phyloP scores from a whole-genome alignment of 2,888 invertebrate genomes.

The Amiota mariae region DNA sequence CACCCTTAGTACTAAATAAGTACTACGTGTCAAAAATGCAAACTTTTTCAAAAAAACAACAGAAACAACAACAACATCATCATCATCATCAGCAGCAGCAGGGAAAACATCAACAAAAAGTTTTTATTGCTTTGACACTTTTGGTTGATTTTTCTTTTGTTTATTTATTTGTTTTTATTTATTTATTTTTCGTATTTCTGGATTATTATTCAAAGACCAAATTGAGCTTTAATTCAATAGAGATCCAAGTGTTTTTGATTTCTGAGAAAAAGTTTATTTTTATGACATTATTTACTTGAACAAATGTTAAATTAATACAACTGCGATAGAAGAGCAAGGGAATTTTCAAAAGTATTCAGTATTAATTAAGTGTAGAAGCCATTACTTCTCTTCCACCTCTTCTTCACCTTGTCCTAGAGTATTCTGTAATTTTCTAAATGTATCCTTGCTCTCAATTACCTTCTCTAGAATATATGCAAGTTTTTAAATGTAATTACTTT shows the following conservation, averaged over 20 bases:
- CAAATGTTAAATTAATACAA: too few relatives aligned
- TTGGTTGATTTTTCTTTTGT: constrained; percentile 39
- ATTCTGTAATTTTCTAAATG: too few relatives aligned
- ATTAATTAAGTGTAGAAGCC: too few relatives aligned
- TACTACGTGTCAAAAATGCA: constrained; percentile 53
- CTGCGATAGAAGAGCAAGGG: too few relatives aligned
- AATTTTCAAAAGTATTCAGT: too few relatives aligned
- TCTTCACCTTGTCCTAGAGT: too few relatives aligned
- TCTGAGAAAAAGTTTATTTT: neutral
- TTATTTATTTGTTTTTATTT: constrained; percentile 7
- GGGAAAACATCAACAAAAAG: constrained; percentile 40
- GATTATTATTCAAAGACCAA: neutral
- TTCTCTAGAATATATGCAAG: too few relatives aligned
- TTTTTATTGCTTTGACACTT: constrained; percentile 66
- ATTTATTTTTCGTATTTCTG: neutral
- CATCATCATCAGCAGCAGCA: neutral
- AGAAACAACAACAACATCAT: neutral
- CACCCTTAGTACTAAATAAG: neutral
- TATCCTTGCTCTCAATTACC: too few relatives aligned
- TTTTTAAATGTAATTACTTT: too few relatives aligned
- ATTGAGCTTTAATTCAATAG: constrained; percentile 52
- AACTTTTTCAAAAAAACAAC: constrained; percentile 43
- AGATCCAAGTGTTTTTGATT: constrained; percentile 33
- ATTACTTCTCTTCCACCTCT: too few relatives aligned
- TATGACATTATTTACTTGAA: neutral